These are phyloP conservation scores for Hedychridium roseum DNA, from an alignment of 2,888 invertebrate species.

Conservation along the genomic window DNA sequence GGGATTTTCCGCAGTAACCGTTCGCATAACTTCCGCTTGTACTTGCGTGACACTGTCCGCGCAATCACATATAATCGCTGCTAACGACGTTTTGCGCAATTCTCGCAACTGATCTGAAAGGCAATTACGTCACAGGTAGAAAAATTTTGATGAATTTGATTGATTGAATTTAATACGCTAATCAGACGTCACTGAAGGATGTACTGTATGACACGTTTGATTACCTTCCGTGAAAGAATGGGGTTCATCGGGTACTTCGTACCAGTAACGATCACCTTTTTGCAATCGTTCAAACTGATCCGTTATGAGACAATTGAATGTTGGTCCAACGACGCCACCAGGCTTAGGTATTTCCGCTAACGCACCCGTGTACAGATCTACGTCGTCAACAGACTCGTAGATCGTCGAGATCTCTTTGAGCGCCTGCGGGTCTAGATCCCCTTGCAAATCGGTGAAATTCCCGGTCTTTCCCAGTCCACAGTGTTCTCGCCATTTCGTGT, in stretches of 20 bases:
- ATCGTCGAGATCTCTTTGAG: conserved; percentile 71
- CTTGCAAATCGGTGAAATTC: conserved; percentile 72
- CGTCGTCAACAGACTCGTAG: conserved; percentile 81
- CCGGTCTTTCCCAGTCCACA: conserved; percentile 74
- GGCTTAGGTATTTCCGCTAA: conserved; percentile 78
- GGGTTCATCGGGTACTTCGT: conserved; percentile 75
- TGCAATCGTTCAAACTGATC: conserved; percentile 87
- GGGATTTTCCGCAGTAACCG: conserved; percentile 68
- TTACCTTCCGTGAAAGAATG: conserved; percentile 75
- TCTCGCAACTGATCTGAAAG: conserved; percentile 78
- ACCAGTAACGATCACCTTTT: conserved; percentile 88
- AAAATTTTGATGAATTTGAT: background rate
- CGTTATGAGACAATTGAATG: conserved; percentile 82
- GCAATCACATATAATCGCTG: conserved; percentile 80
- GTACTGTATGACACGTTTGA: background rate
- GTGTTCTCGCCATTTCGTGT: conserved; percentile 78
- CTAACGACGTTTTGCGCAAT: conserved; percentile 79
- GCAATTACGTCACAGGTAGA: background rate
- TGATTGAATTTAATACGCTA: background rate
- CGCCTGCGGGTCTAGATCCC: conserved; percentile 73
- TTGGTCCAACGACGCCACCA: conserved; percentile 83
- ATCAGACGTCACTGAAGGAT: background rate
- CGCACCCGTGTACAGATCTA: conserved; percentile 89
- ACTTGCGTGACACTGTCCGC: conserved; percentile 72
- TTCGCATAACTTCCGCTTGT: conserved; percentile 77